Evolutionary conservation across 2,797 vertebrate genomes (phyloP), one percentile per base, ranked within the genome.

Genomic region (Centropyge bicolor): DNA sequence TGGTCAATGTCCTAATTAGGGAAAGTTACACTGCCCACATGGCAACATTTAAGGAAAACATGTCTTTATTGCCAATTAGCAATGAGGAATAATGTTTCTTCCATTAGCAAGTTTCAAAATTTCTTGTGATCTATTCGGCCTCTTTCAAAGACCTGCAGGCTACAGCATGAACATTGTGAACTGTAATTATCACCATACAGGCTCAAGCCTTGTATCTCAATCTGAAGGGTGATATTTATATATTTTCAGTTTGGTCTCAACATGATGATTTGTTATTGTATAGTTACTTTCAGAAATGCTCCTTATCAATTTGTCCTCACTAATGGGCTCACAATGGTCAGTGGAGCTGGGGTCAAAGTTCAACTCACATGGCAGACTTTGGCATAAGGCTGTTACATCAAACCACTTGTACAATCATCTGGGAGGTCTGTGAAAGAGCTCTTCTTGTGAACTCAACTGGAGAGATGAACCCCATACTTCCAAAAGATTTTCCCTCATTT

Each of bases 1-100:
- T 41, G 19, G 40, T 38, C 19, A 31, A 17, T 64, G 12, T 45
- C 40, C 13, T 67, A 10, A 60, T 49, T 56, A 62, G 13, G 20
- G 14, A 40, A 40, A 19, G 8, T 24, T 46, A 20, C 14, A 57
- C 20, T 51, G 51, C 52, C 24, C 36, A 57, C 52, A 70, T 35
- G 41, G 11, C 13, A 35, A 20, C 20, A 59, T 20, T 31, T 8
- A 46, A 38, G 31, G 7, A 27, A 59, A 27, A 11, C 19, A 2
- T 11, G 27, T 54, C 13, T 49, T 38, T 63, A 62, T 20, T 48
- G 16, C n/a, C n/a, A 62, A 61, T 60, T 61, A 61, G 38, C 27
- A 57, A 19, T 70, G 68, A 7, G 46, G 6, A 8, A n/a, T 11
- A 14, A 38, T 63, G 49, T 35, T 43, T 49, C 14, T 49, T 51